These are phyloP conservation scores for Apodemia duryi DNA, from an alignment of 2,888 invertebrate genomes.

Conservation along the genomic window DNA sequence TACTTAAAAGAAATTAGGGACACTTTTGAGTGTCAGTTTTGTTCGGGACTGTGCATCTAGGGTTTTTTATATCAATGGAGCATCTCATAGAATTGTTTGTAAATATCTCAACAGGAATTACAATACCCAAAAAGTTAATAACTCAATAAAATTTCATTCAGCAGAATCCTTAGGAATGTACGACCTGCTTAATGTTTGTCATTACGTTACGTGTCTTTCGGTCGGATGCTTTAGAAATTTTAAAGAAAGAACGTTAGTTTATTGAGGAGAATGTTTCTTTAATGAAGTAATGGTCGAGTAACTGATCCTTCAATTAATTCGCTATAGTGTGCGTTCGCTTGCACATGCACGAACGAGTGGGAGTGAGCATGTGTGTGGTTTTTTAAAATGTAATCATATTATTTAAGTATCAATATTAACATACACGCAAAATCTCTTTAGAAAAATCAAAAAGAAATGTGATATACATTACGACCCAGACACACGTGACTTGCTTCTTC, in stretches of 20 bases:
- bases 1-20: too few species aligned
- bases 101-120: too few species aligned
- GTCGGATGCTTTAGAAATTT: background rate
- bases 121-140: too few species aligned
- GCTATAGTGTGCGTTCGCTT: background rate
- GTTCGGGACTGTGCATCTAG: too few species aligned
- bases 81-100: too few species aligned
- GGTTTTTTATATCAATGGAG: too few species aligned
- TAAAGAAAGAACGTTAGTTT: background rate
- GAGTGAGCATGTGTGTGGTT: slow-evolving; percentile 12
- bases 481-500: too few species aligned
- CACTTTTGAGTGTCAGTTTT: too few species aligned
- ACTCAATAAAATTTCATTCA: too few species aligned
- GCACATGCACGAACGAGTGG: background rate
- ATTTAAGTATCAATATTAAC: background rate
- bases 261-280: background rate
- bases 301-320: background rate
- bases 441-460: background rate
- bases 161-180: background rate
- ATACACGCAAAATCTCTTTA: background rate
- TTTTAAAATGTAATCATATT: background rate
- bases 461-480: too few species aligned
- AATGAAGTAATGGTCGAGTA: background rate
- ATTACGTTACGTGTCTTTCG: background rate
- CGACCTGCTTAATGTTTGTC: background rate